A percentile compares a stretch with the other conserved stretches of the same genome.
phyloP scores from a whole-genome alignment of 2,797 vertebrate species.

The Ficedula albicollis region DNA sequence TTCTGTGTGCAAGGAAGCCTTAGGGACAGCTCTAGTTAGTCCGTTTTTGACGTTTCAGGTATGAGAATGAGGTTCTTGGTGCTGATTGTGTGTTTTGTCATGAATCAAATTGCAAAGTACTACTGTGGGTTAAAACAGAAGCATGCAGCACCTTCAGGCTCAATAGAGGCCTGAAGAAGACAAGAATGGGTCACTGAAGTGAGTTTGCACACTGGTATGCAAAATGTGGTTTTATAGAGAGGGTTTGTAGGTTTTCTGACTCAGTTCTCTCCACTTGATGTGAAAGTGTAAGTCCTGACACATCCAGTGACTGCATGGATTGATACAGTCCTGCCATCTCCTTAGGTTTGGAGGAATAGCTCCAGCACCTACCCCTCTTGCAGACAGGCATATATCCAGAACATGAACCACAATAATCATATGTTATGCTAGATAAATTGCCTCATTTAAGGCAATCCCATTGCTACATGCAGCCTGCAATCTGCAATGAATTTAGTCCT shows the following conservation, averaged over 20 bases:
- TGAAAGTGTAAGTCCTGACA: background rate
- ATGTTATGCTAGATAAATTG: background rate
- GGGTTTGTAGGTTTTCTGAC: background rate
- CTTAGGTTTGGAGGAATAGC: background rate
- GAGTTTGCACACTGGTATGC: background rate
- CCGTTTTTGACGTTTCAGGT: background rate
- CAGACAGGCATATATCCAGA: background rate
- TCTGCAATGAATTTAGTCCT: background rate
- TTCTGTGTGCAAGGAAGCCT: background rate
- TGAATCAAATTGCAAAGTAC: background rate
- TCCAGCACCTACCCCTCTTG: background rate
- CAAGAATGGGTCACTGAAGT: background rate
- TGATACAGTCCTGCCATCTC: background rate
- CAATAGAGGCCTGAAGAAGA: background rate
- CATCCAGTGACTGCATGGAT: fast-evolving
- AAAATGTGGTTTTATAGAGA: background rate
- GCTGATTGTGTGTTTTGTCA: background rate
- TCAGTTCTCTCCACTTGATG: background rate
- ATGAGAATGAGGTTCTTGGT: background rate
- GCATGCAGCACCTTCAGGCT: background rate
- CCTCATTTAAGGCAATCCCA: background rate
- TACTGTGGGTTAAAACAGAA: background rate
- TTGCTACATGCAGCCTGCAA: background rate
- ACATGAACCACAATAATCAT: background rate
- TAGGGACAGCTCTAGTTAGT: background rate